Base-by-base conservation (phyloP, 2,797 vertebrate species). In the Manis crassicaudata region DNA sequence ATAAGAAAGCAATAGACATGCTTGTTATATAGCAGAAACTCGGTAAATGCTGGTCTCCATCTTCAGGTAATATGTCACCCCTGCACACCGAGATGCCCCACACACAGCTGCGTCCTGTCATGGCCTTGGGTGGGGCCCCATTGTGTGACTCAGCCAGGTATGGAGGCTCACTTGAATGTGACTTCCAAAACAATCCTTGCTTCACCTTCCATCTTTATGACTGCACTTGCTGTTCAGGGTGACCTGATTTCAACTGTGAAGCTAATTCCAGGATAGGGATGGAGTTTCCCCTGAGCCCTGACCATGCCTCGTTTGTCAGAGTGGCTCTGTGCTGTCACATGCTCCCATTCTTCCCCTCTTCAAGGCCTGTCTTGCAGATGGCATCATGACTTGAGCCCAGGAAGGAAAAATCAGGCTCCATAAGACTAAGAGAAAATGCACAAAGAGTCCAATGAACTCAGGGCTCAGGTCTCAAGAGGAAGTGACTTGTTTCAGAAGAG, bases 261-360 rank as follows among this genome's bases (percentile, higher is more conserved):
- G 72, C 12, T 25, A 63, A 7, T 43, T 43, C 23, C 23, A 23
- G 18, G 43, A 1, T 43, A 46, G 7, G 25, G 35, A 23, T 0
- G 11, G 18, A 46, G 11, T 5, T 25, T 81, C n/a, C 23, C 18
- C 60, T 16, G 16, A 76, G 18, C 9, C 32, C 46, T 46, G 50
- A 60, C 7, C n/a, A 50, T 1, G 35, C 7, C 4, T 60, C 10
- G 3, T 29, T n/a, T 72, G 20, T 76, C 43, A 32, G 32, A 50
- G 25, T 25, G 67, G 9, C 79, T 90, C 29, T 80, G 67, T 67
- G 8, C 32, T 43, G 3, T 56, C 67, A 50, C 29, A 37, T 16
- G 7, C 27, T 21, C 52, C 63, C 7, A 3, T 2, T 14, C 0
- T 3, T 23, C 16, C 52, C 37, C 1, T 35, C 5, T 13, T 35